Percentiles rank a stretch among this genome's conserved stretches.
Conservation (phyloP, 2,888 invertebrate species). For the Charanyca ferruginea region DNA sequence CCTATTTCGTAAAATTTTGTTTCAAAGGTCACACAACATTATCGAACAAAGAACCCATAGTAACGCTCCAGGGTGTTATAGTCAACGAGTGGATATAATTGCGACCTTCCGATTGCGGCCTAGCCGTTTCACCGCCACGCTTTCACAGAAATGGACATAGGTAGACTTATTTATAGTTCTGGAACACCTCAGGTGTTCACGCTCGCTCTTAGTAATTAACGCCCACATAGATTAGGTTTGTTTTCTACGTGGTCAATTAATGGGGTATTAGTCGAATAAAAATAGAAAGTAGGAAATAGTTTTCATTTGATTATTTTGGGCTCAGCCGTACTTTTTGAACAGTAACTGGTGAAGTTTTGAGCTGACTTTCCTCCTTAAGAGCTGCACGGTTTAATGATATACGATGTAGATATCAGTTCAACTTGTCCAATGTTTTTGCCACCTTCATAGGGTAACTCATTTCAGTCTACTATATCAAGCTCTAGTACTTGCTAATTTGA, state of each 20-base stretch:
- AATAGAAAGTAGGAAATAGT: conserved; percentile 7
- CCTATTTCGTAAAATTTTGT: no score
- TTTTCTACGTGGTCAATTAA: conserved; percentile 29
- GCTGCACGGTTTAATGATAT: no score
- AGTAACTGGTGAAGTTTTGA: background rate
- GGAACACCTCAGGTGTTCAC: conserved; percentile 48
- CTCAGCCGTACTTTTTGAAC: background rate
- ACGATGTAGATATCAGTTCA: no score
- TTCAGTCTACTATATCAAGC: no score
- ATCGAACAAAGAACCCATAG: conserved; percentile 29
- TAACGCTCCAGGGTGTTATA: conserved; percentile 63
- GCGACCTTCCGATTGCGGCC: conserved; percentile 75
- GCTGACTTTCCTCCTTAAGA: no score
- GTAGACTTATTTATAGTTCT: conserved; percentile 62
- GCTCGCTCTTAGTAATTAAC: conserved; percentile 38
- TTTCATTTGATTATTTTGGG: background rate
- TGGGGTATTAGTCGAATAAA: conserved; percentile 4
- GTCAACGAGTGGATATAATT: conserved; percentile 75
- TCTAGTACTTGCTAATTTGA: background rate
- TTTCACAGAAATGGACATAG: conserved; percentile 70
- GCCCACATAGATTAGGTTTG: conserved; percentile 35
- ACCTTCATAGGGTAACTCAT: no score
- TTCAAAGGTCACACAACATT: background rate
- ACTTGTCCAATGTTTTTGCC: no score
- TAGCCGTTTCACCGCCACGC: conserved; percentile 65